phyloP scores from a whole-genome alignment of 2,113 vertebrate species.

The Chloebia gouldiae region DNA sequence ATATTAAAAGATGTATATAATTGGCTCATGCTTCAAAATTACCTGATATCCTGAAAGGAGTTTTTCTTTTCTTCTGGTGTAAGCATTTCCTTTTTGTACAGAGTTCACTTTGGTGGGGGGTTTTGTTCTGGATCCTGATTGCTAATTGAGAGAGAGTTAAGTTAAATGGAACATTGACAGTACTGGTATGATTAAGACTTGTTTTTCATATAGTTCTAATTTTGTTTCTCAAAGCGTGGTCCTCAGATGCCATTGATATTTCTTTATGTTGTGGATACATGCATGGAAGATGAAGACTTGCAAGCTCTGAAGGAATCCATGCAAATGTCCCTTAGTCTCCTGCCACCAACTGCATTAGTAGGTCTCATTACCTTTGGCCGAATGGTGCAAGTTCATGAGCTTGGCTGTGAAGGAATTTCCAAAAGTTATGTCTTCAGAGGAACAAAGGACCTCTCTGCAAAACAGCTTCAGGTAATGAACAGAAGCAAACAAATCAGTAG shows the following conservation, averaged over 20 bases:
- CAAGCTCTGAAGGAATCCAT: constrained; percentile 96
- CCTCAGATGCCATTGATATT: constrained; percentile 98
- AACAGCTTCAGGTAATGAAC: constrained; percentile 90
- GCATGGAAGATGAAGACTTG: constrained; percentile 98
- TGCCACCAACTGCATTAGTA: constrained; percentile 92
- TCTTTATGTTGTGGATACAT: constrained; percentile 97
- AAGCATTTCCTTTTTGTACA: not conserved
- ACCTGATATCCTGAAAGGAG: not conserved
- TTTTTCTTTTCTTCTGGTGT: not conserved
- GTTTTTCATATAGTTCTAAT: not conserved
- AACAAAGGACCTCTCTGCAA: constrained; percentile 93
- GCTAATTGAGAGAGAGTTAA: not conserved
- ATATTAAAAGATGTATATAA: not conserved
- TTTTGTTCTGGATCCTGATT: not conserved
- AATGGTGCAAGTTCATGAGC: constrained; percentile 97
- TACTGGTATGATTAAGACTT: not conserved
- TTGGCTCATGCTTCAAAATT: not conserved
- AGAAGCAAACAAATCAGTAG: not conserved
- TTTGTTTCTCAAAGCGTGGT: constrained; percentile 80
- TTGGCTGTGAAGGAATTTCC: constrained; percentile 97
- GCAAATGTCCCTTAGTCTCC: constrained; percentile 95
- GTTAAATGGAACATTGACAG: not conserved
- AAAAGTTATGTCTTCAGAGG: constrained; percentile 98
- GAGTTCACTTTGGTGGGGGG: not conserved
- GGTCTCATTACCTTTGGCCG: constrained; percentile 97